These are phyloP conservation scores for Australoheros facetus DNA, from an alignment of 2,797 vertebrate genomes.

Conservation along the genomic window DNA sequence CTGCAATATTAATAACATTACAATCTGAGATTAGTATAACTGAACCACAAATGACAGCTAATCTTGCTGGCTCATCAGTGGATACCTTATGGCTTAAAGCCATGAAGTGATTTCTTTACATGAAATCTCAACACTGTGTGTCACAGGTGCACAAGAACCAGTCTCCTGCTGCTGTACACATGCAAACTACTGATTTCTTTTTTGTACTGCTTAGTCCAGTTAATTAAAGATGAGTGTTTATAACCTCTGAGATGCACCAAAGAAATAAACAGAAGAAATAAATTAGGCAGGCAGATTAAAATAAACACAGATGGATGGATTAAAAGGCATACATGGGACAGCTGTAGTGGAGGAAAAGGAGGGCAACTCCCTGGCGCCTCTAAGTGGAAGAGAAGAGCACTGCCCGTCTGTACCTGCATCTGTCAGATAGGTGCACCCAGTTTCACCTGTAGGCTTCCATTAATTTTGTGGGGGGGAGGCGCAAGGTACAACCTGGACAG, in stretches of 20 bases:
- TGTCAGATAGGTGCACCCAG: conserved; percentile 7
- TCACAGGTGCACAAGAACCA: not conserved
- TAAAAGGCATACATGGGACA: not conserved
- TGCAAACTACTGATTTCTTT: not conserved
- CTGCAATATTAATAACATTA: not conserved
- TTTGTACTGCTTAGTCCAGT: not conserved
- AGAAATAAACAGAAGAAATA: conserved; percentile 3
- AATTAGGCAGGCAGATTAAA: conserved; percentile 15
- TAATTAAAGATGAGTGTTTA: not conserved
- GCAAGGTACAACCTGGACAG: not conserved
- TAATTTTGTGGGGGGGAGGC: not conserved
- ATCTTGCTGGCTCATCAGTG: not conserved
- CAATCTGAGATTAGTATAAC: not conserved
- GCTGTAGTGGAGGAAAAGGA: conserved; percentile 13
- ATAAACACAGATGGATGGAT: conserved; percentile 11
- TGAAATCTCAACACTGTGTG: not conserved
- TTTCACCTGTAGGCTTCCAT: not conserved
- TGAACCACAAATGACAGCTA: not conserved
- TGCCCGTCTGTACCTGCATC: not conserved
- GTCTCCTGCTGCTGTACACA: not conserved
- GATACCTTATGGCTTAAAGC: not conserved
- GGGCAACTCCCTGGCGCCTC: conserved; percentile 56
- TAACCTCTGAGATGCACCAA: not conserved
- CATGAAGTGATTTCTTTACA: not conserved
- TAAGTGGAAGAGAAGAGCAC: conserved; percentile 58